These are phyloP conservation scores for Psix sp. DNA, from an alignment of 1,140 invertebrate genomes.

Conservation along the genomic window DNA sequence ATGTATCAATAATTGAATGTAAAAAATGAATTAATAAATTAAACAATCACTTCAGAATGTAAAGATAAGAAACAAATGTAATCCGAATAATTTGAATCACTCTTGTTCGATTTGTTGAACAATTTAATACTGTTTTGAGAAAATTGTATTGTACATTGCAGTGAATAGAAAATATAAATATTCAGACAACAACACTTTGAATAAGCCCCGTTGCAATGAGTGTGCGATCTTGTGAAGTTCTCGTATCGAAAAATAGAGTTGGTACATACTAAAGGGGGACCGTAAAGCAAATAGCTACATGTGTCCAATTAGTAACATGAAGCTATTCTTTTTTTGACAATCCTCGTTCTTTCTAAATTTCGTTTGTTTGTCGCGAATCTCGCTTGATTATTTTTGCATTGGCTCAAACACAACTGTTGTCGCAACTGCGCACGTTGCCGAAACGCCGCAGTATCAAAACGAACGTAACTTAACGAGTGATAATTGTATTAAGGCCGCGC, in stretches of 20 bases:
- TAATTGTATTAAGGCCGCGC: background rate
- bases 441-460: background rate
- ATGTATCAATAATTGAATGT: too few relatives aligned
- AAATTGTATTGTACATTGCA: too few relatives aligned
- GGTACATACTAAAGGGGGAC: slow-evolving; percentile 38
- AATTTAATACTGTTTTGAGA: too few relatives aligned
- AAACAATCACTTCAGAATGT: too few relatives aligned
- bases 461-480: background rate
- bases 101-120: too few relatives aligned
- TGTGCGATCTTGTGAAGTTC: slow-evolving; percentile 48
- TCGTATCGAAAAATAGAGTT: slow-evolving; percentile 54
- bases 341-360: slow-evolving; percentile 22
- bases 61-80: too few relatives aligned
- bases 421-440: background rate
- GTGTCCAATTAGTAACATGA: slow-evolving; percentile 71
- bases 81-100: too few relatives aligned
- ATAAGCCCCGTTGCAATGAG: slow-evolving; percentile 43
- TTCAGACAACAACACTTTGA: slow-evolving; percentile 51
- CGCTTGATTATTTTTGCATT: slow-evolving; percentile 31
- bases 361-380: slow-evolving; percentile 38
- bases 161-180: slow-evolving; percentile 35
- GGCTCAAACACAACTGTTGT: slow-evolving; percentile 7
- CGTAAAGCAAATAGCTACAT: slow-evolving; percentile 69
- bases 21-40: too few relatives aligned
- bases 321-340: slow-evolving; percentile 57